Evolutionary conservation across 2,888 invertebrate genomes (phyloP).

Genomic region (Cheilosia vulpina): DNA sequence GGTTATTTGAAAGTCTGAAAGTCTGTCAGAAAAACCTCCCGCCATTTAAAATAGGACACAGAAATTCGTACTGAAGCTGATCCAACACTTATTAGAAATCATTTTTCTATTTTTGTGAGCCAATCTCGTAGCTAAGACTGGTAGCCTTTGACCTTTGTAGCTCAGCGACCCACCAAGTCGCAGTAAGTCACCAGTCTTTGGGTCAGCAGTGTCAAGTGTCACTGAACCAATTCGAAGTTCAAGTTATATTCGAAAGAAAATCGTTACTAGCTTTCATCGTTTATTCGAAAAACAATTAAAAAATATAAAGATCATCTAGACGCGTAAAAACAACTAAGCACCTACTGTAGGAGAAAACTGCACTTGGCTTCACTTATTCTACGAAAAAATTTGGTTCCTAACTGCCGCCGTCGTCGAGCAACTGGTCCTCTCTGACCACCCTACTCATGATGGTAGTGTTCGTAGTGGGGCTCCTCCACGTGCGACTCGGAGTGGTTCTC

Average conservation of each 20-base stretch:
- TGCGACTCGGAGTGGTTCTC: conserved; percentile 85
- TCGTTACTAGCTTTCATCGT: conserved; percentile 9
- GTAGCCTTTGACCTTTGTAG: no score
- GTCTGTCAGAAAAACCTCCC: no score
- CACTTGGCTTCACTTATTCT: conserved; percentile 29
- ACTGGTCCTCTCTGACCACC: neutral
- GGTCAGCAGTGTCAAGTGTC: no score
- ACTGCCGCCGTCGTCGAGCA: conserved; percentile 1
- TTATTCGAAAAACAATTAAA: conserved; percentile 25
- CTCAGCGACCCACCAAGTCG: no score
- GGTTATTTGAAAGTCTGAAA: no score
- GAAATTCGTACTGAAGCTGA: no score
- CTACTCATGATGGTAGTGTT: conserved; percentile 80
- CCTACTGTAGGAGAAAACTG: conserved; percentile 49
- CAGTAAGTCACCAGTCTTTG: no score
- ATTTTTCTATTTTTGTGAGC: no score
- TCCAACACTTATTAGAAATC: no score
- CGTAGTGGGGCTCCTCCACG: conserved; percentile 81
- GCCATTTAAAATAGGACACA: no score
- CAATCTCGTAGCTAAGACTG: no score
- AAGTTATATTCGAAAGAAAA: neutral
- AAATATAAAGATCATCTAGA: conserved; percentile 20
- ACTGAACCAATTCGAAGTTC: no score
- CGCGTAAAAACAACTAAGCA: conserved; percentile 40
- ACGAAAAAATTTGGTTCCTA: conserved; percentile 71